Base-by-base conservation (phyloP, 2,888 invertebrate species). In the Saturnia japonica region DNA sequence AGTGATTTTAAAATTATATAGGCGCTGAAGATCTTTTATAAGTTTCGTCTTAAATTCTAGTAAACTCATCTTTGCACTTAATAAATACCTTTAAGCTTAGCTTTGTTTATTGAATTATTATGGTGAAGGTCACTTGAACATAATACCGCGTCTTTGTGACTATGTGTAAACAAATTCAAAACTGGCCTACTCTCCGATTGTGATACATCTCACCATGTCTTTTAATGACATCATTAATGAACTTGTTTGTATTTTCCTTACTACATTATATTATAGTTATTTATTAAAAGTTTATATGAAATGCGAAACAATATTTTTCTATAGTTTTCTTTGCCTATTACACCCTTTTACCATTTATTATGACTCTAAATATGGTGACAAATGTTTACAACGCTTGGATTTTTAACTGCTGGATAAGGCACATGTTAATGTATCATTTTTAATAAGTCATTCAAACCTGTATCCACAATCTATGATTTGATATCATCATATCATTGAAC, bases 401-500 rank as follows among this genome's bases (percentile, higher is more conserved):
- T 51, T 19, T 51, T 51, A 4, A 19, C 19, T 19, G 19, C 47
- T 34, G 6, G 57, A 28, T 60, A 60, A 60, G 12, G 57, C 4
- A 60, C 12, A 28, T 22, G 54, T 60, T 60, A 28, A 11, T 60
- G 14, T 60, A 60, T 28, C 14, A 12, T 60, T 60, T 1, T 60
- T 64, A 64, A 64, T 64, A 19, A 40, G 19, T 40, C 64, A 40
- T 34, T 11, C 40, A 11, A 64, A 40, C 40, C 40, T 34, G 19
- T 64, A 40, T 19, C 1, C 40, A n/a, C 40, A 64, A 64, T 64
- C 64, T 64, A 64, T 40, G 19, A 64, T 64, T 40, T 64, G 64
- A 64, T 64, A 64, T 64, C 40, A n/a, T 64, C 64, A 40, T 64
- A 40, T 60, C 25, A 28, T 40, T 64, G 64, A 40, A 40, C 14